A percentile compares a stretch with the other conserved stretches of the same genome.
phyloP scores from a whole-genome alignment of 1,140 invertebrate species.

The Neodiprion fabricii region DNA sequence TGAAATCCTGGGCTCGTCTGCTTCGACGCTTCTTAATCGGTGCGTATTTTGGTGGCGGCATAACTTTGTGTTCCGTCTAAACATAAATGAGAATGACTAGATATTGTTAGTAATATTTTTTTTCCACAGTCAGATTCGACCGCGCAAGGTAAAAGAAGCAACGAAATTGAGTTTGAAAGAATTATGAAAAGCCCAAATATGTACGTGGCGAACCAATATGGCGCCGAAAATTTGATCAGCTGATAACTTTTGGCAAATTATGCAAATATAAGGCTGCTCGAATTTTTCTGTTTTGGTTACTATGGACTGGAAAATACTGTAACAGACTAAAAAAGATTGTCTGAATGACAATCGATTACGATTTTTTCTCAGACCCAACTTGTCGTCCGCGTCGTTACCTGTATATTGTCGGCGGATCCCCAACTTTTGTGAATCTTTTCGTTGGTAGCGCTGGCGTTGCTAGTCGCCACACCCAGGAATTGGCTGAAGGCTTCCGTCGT shows the following conservation, averaged over 20 bases:
- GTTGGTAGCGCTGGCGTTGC: slow-evolving; percentile 57
- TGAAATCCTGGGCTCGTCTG: slow-evolving; percentile 67
- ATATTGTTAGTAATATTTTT: slow-evolving; percentile 1
- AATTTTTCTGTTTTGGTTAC: no score
- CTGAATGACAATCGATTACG: no score
- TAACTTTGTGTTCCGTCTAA: slow-evolving; percentile 61
- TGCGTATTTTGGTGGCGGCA: slow-evolving; percentile 75
- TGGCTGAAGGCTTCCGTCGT: slow-evolving; percentile 90
- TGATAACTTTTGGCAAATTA: no score
- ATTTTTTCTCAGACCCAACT: no score
- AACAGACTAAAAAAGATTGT: no score
- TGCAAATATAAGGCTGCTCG: no score
- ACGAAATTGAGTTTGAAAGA: no score
- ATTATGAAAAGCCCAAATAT: no score
- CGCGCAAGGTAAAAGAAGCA: not conserved
- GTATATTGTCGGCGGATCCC: slow-evolving; percentile 87
- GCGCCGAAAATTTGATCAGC: no score
- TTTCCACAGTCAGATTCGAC: slow-evolving; percentile 2
- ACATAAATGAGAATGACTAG: slow-evolving; percentile 15
- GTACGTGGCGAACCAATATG: no score
- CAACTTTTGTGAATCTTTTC: slow-evolving; percentile 80
- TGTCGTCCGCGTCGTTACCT: slow-evolving; percentile 56
- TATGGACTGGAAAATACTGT: no score
- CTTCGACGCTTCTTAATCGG: slow-evolving; percentile 69
- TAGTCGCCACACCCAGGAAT: slow-evolving; percentile 78